Evolutionary conservation across 2,113 vertebrate species (phyloP).

Genomic region (Platysternon megacephalum): DNA sequence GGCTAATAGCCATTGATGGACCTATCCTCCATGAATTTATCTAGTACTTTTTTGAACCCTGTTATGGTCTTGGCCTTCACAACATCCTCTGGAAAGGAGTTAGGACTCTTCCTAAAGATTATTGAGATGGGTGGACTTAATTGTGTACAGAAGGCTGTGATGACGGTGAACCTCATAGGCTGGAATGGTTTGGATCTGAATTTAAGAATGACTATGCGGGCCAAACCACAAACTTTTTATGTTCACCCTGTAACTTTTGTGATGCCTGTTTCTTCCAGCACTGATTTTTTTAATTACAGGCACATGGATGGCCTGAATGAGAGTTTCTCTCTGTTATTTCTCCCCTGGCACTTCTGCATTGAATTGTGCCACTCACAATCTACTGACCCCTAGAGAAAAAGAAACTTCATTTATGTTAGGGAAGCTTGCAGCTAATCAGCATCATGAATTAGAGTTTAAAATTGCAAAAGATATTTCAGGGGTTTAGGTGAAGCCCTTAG

Average conservation of each 20-base stretch:
- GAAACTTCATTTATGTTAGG: background rate
- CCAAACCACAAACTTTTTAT: background rate
- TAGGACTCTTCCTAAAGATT: background rate
- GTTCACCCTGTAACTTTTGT: background rate
- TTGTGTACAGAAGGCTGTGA: background rate
- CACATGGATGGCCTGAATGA: background rate
- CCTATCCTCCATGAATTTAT: too few species aligned
- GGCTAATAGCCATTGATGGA: too few species aligned
- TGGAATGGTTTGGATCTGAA: background rate
- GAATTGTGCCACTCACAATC: background rate
- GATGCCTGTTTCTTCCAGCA: background rate
- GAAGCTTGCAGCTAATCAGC: constrained; percentile 23
- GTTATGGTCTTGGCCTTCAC: too few species aligned
- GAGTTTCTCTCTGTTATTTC: background rate
- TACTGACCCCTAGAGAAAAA: background rate
- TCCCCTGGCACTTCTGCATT: background rate
- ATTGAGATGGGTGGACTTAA: background rate
- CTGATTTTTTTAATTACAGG: background rate
- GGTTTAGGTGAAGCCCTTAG: background rate
- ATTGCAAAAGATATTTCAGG: background rate
- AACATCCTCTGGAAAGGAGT: too few species aligned
- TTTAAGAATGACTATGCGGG: background rate
- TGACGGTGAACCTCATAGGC: background rate
- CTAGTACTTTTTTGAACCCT: too few species aligned
- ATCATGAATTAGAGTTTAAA: constrained; percentile 18